Evolutionary conservation across 2,888 invertebrate species (phyloP), one percentile per base, ranked within the genome.

Genomic region (Drosophila mulleri): DNA sequence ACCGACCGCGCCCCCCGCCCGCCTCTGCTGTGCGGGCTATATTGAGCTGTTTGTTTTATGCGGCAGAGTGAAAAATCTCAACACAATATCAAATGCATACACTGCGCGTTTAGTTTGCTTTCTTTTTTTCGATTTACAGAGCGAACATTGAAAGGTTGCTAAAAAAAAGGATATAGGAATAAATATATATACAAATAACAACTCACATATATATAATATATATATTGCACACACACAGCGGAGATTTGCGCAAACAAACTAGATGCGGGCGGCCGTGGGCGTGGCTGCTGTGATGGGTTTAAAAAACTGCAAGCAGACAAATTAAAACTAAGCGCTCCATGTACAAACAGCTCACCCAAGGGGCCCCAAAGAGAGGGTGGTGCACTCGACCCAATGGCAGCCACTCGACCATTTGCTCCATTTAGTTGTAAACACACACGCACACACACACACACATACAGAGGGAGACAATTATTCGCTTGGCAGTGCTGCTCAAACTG

Each of bases 351-450:
- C 53, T 60, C 37, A 60, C 75, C 67, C 65, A 52, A 20, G 32
- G 16, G 52, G 52, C 14, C 23, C 37, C 23, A 11, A 26, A 23
- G 32, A 20, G 66, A 23, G 18, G 11, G 18, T 6, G 29, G 11
- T 4, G 32, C 67, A 80, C 85, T 84, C 87, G 80, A 87, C 82
- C 84, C 84, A 80, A 79, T 83, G 80, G 66, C 78, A 82, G 56
- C 85, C 80, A 85, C 86, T 84, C 86, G 86, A 84, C 81, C 88
- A 83, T 84, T 84, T 84, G 86, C 88, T 88, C 81, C 84, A 86
- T 84, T 84, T 88, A 84, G 79, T 67, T 80, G 60, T 45, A 69
- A 42, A 53, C 66, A 70, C 69, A 72, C 72, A 75, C 48, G 60
- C 57, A 39, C 45, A 52, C 41, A 64, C 62, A 20, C 26, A 58